Evolutionary conservation across 2,888 invertebrate species (phyloP), one percentile per base, ranked within the genome.

Genomic region (Ceraclea dissimilis): DNA sequence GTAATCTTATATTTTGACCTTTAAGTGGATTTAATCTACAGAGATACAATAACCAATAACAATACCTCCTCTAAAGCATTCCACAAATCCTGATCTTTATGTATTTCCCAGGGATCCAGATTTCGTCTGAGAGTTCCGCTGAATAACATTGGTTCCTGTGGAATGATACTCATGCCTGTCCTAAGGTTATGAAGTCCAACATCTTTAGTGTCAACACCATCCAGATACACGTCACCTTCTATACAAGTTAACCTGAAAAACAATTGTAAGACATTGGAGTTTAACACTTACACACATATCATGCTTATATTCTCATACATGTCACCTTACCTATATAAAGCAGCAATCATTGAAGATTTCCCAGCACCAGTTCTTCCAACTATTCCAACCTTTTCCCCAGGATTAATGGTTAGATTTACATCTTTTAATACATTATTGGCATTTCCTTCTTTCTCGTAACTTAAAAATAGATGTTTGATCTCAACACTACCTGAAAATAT

Each of bases 361-460:
- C 91, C 92, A 0, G 91, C 91, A 0, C 92, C 92, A 0, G 92
- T 92, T 51, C 91, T 70, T 0, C 92, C 91, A 4, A 90, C 87
- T 18, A 90, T 85, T 0, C 89, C 90, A 2, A 89, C 78, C 66
- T 84, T 85, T 69, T 85, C 82, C n/a, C 73, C 74, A 0, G 80
- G 69, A 0, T 69, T 63, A 22, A 84, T 75, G 1, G 65, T 65
- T 63, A 88, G 83, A 64, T 71, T 82, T 2, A 88, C 73, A 17
- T 81, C 77, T 48, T 78, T 79, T 19, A 87, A 72, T 1, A 81
- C 78, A 0, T 74, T 55, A 0, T 66, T 66, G 0, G 52, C 2
- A 1, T 43, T 51, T 1, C 62, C 64, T 2, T 49, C 52, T 1
- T 57, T 59, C 20, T 60, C 56, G 1, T 59, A 59, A 22, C 43